Base-by-base conservation (phyloP, 2,113 vertebrate species). In the Penelope pileata region DNA sequence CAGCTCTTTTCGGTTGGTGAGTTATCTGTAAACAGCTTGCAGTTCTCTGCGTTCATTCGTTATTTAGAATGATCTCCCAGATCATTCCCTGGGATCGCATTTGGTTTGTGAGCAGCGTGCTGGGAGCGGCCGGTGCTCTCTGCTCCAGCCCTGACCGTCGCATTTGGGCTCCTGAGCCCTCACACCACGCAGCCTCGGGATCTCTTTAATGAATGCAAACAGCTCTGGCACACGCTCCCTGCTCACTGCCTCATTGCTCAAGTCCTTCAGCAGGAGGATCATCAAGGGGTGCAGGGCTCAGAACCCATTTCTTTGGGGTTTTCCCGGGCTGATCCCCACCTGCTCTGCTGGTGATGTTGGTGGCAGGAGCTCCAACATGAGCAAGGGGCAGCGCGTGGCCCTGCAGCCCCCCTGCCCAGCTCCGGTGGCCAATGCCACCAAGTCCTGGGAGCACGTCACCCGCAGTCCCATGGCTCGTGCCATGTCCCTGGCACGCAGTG, bases 41-140 rank as follows among this genome's bases (percentile, higher is more conserved):
- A 86, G 76, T 88, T 96, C 82, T 69, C 95, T 90, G 77, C 80
- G 12, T 73, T 72, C 90, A 73, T 93, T 91, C 88, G 95, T 96
- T 95, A 96, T 97, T 96, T 96, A 96, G 83, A 96, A 96, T 96
- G 92, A 97, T 96, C 96, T 94, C 93, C 91, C 92, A 82, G 93
- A 97, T 96, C 96, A 95, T 94, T 93, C 92, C 92, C 84, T 42
- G 13, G 0, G 86, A 86, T 88, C 69, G 92, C 95, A 60, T 90
- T 75, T 88, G 88, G 76, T 94, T 96, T 95, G 95, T 91, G 72
- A 88, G 94, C 82, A 42, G 63, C 2, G 0, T 30, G 53, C 75
- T 68, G 88, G 78, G 59, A 88, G 86, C 2, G 9, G 63, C 92
- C 42, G 91, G 54, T 38, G 26, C 64, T 91, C 8, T 0, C 45